phyloP scores from a whole-genome alignment of 53 echinoderm and acorn worm genomes.

The Astropecten irregularis region DNA sequence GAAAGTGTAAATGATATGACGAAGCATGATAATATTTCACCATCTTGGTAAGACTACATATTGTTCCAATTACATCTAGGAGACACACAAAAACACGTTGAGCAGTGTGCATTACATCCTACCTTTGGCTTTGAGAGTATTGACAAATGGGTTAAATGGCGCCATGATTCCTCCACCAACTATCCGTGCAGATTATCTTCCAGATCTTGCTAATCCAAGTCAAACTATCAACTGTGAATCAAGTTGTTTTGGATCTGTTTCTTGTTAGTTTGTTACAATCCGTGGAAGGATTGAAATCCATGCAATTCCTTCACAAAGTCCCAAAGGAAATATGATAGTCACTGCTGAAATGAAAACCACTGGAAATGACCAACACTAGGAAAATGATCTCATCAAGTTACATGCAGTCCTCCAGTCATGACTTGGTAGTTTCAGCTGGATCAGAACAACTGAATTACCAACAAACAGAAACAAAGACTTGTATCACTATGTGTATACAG shows the following conservation, averaged over 20 bases:
- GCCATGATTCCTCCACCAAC: conserved; percentile 29
- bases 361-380: conserved; percentile 9
- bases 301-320: not conserved
- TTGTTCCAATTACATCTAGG: not conserved
- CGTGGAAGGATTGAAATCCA: not conserved
- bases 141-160: conserved; percentile 51
- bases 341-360: conserved; percentile 20
- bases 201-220: conserved; percentile 16
- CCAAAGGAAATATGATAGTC: conserved; percentile 23
- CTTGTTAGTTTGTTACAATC: not conserved
- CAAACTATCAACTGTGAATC: too few species aligned
- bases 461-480: too few species aligned
- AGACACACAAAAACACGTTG: not conserved
- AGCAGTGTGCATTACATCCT: conserved; percentile 4
- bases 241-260: too few species aligned
- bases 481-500: too few species aligned
- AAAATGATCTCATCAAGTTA: not conserved
- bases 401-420: conserved; percentile 28
- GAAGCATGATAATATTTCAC: conserved; percentile 15
- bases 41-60: not conserved
- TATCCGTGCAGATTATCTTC: not conserved
- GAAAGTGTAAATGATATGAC: conserved; percentile 20
- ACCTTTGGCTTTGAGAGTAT: conserved; percentile 54
- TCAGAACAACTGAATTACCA: not conserved
- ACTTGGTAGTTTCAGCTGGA: not conserved